Evolutionary conservation across 2,888 invertebrate species (phyloP).

Genomic region (Tipula vernalis): DNA sequence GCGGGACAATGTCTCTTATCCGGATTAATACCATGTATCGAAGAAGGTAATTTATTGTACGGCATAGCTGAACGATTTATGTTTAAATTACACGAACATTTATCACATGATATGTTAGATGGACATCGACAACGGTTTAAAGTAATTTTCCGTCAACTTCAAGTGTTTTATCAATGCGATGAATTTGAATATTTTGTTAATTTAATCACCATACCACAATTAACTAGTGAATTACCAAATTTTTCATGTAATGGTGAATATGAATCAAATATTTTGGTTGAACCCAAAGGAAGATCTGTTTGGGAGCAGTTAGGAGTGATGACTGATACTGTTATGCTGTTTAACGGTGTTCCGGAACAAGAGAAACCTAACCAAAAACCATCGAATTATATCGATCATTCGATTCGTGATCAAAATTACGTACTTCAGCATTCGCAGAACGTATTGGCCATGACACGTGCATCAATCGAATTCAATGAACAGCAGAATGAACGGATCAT

Average conservation of each 20-base stretch:
- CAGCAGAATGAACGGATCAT: too few relatives aligned
- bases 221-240: constrained; percentile 91
- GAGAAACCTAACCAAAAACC: too few relatives aligned
- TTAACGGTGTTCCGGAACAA: too few relatives aligned
- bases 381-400: too few relatives aligned
- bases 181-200: constrained; percentile 96
- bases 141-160: constrained; percentile 76
- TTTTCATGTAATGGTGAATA: constrained; percentile 38
- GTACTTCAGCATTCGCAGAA: too few relatives aligned
- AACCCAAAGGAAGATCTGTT: too few relatives aligned
- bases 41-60: constrained; percentile 93
- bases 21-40: constrained; percentile 86
- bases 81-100: constrained; percentile 82
- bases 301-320: too few relatives aligned
- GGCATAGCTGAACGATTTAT: constrained; percentile 93
- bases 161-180: constrained; percentile 84
- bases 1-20: constrained; percentile 94
- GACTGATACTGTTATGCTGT: too few relatives aligned
- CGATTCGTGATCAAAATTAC: too few relatives aligned
- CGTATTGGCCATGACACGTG: too few relatives aligned
- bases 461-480: too few relatives aligned
- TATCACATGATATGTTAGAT: constrained; percentile 79
- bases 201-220: constrained; percentile 79
- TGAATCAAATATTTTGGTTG: too few relatives aligned
- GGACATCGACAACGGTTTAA: constrained; percentile 86